phyloP scores from a whole-genome alignment of 2,113 vertebrate genomes.

The Sciurus niger region DNA sequence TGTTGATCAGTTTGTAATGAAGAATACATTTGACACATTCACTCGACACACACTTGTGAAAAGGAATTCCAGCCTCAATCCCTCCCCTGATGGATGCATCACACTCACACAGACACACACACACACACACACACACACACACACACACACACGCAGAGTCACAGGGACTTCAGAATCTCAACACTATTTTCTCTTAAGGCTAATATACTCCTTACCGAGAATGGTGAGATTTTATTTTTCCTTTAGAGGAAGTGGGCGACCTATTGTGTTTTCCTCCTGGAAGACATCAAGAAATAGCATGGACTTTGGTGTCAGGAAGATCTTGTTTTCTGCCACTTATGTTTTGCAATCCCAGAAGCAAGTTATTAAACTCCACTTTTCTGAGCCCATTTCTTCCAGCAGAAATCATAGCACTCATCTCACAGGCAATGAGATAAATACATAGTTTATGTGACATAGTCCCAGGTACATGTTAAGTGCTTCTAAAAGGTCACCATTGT shows the following conservation, averaged over 20 bases:
- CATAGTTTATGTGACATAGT: neutral
- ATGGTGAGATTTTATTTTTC: neutral
- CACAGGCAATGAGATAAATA: neutral
- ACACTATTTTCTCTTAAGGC: neutral
- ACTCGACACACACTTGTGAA: neutral
- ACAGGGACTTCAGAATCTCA: slow-evolving; percentile 31
- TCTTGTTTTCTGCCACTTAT: neutral
- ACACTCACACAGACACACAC: too few relatives aligned
- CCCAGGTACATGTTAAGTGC: neutral
- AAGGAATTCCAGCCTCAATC: neutral
- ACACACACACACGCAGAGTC: too few relatives aligned
- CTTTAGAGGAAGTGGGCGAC: neutral
- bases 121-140: too few relatives aligned
- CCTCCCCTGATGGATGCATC: neutral
- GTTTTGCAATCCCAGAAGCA: neutral
- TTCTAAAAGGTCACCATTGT: neutral
- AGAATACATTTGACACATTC: neutral
- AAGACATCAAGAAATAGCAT: neutral
- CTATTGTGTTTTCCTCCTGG: neutral
- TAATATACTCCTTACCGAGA: neutral
- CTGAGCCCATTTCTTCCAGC: neutral
- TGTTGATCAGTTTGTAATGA: neutral
- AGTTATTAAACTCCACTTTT: neutral
- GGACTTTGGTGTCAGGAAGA: neutral
- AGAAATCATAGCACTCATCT: neutral